Percentiles rank a stretch among this genome's conserved stretches.
phyloP scores from a whole-genome alignment of 2,888 invertebrate genomes.

The Dascillus cervinus region DNA sequence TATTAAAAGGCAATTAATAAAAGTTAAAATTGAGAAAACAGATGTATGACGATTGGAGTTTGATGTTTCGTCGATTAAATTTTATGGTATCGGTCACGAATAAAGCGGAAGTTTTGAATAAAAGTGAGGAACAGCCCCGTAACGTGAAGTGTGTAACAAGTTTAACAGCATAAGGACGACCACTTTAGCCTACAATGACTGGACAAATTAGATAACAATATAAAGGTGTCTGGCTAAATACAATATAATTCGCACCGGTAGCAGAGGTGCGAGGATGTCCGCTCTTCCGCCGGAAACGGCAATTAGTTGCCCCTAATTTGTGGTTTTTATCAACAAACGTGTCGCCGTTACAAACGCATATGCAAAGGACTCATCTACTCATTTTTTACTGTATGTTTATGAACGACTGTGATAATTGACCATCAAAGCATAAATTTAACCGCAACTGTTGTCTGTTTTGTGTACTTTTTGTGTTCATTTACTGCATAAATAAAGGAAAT shows the following conservation, averaged over 20 bases:
- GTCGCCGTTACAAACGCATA: slow-evolving; percentile 14
- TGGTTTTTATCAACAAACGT: slow-evolving; percentile 18
- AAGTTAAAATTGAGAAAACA: too few relatives aligned
- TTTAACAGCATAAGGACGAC: slow-evolving; percentile 7
- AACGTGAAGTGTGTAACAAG: slow-evolving; percentile 8
- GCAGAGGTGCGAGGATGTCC: slow-evolving; percentile 31
- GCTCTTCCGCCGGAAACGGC: slow-evolving; percentile 29
- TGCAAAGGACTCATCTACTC: slow-evolving; percentile 14
- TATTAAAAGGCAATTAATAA: too few relatives aligned
- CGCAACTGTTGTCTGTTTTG: slow-evolving; percentile 11
- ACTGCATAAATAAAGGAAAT: slow-evolving; percentile 11
- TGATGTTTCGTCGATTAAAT: too few relatives aligned
- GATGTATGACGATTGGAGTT: too few relatives aligned
- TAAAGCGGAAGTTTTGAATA: slow-evolving; percentile 15
- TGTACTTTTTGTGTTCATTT: slow-evolving; percentile 12
- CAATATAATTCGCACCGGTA: slow-evolving; percentile 33
- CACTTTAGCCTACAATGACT: slow-evolving; percentile 25
- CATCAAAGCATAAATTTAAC: slow-evolving; percentile 20
- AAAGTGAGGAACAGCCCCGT: slow-evolving; percentile 10
- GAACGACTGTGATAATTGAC: slow-evolving; percentile 18
- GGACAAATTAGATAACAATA: slow-evolving; percentile 27
- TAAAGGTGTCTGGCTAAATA: slow-evolving; percentile 33
- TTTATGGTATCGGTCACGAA: slow-evolving; percentile 13
- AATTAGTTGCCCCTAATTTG: slow-evolving; percentile 30
- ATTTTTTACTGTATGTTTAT: slow-evolving; percentile 9